These are phyloP conservation scores for Phalloptychus januarius DNA, from an alignment of 2,797 vertebrate species.

Conservation along the genomic window DNA sequence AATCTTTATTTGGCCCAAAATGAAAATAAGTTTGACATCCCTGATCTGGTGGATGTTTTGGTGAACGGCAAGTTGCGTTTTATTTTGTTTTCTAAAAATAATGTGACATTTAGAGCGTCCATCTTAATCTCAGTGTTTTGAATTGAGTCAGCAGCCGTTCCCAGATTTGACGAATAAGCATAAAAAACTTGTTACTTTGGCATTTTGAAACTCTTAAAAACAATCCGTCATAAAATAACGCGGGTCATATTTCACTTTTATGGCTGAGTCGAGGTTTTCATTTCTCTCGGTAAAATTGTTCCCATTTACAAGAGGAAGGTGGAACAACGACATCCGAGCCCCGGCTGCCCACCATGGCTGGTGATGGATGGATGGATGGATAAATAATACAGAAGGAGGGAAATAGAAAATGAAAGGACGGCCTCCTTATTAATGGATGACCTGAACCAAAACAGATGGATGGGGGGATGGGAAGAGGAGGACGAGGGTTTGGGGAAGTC, in stretches of 20 bases:
- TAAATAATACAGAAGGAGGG: constrained; percentile 70
- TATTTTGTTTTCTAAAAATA: background rate
- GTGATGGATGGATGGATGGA: constrained; percentile 57
- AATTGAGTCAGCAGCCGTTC: background rate
- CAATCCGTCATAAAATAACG: background rate
- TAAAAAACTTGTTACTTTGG: background rate
- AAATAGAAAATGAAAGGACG: constrained; percentile 60
- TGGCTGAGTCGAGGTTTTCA: background rate
- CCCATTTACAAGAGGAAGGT: constrained; percentile 6
- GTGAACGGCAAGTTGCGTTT: too few relatives aligned
- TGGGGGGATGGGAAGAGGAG: constrained; percentile 37
- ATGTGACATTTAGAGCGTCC: background rate
- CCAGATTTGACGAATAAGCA: background rate
- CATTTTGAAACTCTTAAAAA: constrained; percentile 5
- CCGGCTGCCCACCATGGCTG: background rate
- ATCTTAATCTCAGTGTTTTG: background rate
- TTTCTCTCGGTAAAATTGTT: background rate
- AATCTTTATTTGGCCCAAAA: too few relatives aligned
- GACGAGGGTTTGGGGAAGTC: constrained; percentile 8
- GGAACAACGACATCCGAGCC: background rate
- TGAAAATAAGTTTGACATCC: too few relatives aligned
- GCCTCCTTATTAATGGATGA: constrained; percentile 75
- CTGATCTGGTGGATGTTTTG: too few relatives aligned
- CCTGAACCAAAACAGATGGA: constrained; percentile 71
- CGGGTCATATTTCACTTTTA: background rate